Evolutionary conservation across 2,797 vertebrate genomes (phyloP).

Genomic region (Kryptopterus vitreolus): DNA sequence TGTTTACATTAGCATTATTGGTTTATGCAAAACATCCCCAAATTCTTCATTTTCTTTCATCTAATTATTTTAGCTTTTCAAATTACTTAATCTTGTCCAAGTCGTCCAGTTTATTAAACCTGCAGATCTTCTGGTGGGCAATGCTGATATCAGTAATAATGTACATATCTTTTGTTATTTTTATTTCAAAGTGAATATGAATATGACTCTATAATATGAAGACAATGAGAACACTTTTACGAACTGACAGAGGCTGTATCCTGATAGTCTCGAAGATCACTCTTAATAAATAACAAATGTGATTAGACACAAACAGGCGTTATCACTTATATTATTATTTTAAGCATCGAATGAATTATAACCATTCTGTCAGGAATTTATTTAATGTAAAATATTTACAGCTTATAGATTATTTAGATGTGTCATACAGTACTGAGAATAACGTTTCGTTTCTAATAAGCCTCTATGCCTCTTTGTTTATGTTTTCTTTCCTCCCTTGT

Average conservation of each 20-base stretch:
- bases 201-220: background rate
- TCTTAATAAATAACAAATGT: background rate
- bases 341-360: no score
- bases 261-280: background rate
- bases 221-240: background rate
- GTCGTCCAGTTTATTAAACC: background rate
- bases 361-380: background rate
- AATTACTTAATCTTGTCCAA: background rate
- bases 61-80: background rate
- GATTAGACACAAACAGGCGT: background rate
- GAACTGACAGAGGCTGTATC: background rate
- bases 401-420: background rate
- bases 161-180: background rate
- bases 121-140: background rate
- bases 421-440: background rate
- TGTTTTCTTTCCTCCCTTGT: background rate
- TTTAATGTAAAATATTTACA: background rate
- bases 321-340: background rate
- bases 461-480: background rate
- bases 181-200: background rate
- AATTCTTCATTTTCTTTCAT: slow-evolving; percentile 10
- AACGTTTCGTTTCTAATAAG: background rate
- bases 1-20: background rate
- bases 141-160: slow-evolving; percentile 2
- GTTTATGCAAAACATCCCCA: background rate